Base-by-base conservation (phyloP, 1,140 invertebrate genomes). In the Nasonia vitripennis region DNA sequence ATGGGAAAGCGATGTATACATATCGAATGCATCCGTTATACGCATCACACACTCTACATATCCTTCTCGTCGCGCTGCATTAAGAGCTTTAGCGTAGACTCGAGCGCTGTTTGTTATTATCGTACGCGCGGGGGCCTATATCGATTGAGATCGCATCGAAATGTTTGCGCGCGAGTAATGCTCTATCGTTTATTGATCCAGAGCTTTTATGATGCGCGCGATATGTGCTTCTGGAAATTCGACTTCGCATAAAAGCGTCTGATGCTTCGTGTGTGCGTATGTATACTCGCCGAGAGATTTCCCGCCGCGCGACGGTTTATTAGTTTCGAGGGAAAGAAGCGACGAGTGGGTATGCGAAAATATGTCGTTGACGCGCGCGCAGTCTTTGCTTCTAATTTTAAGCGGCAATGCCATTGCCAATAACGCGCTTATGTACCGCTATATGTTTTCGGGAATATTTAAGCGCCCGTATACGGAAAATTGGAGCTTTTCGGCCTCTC, bases 391-490 rank as follows among this genome's bases (percentile, higher is more conserved):
- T 85, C 83, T 79, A 85, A 85, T 79, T 85, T 75, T 62, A 62
- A 27, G 77, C 70, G 74, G 77, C 83, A 85, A 85, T 80, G 78
- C 83, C 78, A 85, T 80, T 85, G 83, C 83, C 83, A 85, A 80
- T 85, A 85, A 34, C 45, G 55, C 55, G 55, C 51, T 9, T 55
- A 55, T 11, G 23, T 77, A 37, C 27, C 20, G 11, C 12, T 48
- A 77, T 45, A 77, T 23, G 14, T 70, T 31, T 70, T 23, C 67
- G n/a, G 34, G 4, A 4, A 37, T 37, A 37, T 37, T 37, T 37
- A 37, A 37, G 34, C 34, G 34, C 34, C 34, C 5, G 34, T 37
- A 37, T 5, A 37, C 34, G 34, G 34, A 37, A 37, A 37, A 37
- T 37, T 37, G 3, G 34, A 37, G 0, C 5, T 4, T 5, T 34